Evolutionary conservation across 2,888 invertebrate genomes (phyloP), one percentile per base, ranked within the genome.

Genomic region (Tenthredo livida): DNA sequence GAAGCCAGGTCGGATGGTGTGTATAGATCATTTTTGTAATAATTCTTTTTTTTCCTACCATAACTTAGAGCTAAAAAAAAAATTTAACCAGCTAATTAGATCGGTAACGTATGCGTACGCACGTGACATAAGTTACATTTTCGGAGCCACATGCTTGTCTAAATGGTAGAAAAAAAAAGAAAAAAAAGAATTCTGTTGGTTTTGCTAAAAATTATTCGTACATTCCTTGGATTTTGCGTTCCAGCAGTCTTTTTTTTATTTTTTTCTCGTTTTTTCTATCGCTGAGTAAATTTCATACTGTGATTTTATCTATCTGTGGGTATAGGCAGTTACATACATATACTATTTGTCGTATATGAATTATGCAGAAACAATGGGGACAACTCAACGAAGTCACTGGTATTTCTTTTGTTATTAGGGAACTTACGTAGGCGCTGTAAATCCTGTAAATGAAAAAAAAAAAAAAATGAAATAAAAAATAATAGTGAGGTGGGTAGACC

Each of bases 401-500:
- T 77, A 77, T 77, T 77, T 77, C 77, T 54, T 77, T 77, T 77
- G 77, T 77, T 77, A 77, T 77, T 77, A 77, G 77, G 77, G 77
- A 77, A 77, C 54, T 77, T 50, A 77, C 77, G 77, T 77, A 54
- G 77, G 77, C 77, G 54, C 9, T 54, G 54, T 77, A 77, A 77
- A 77, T 77, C 77, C 54, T 54, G 77, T 77, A 50, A 77, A 50
- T 77, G n/a, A 33, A 77, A 33, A n/a, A 54, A 50, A 73, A 72
- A 72, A 50, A 50, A 33, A 50, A 17, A 54, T 33, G n/a, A 77
- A 77, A 33, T 6, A 21, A 29, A 29, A 29, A 21, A 73, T 37
- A 37, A 33, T 17, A 40, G 43, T 54, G 4, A 77, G 77, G 77
- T 77, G 77, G 77, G 77, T 29, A 54, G 77, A 77, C 7, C 33